Evolutionary conservation across 2,113 vertebrate species (phyloP).

Genomic region (Sphyrna mokarran): DNA sequence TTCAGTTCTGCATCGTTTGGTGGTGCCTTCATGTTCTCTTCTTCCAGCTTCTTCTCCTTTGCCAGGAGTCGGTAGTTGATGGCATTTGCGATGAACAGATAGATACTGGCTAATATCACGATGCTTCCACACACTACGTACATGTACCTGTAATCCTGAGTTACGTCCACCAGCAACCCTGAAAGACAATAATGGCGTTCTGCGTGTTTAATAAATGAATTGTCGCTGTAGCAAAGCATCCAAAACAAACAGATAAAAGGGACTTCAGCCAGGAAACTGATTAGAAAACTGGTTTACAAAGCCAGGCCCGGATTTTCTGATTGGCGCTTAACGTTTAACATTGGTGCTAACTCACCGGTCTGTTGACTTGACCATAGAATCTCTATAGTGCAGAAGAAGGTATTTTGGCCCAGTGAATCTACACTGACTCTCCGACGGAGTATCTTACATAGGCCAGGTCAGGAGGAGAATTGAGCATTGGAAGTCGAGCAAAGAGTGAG

Average conservation of each 20-base stretch:
- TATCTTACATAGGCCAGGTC: neutral
- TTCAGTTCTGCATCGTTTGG: slow-evolving; percentile 47
- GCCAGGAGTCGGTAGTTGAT: slow-evolving; percentile 88
- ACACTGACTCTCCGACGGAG: no score
- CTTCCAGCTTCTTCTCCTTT: slow-evolving; percentile 65
- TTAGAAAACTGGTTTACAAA: neutral
- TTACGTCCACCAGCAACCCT: slow-evolving; percentile 90
- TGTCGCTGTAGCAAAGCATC: neutral
- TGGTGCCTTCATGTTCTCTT: slow-evolving; percentile 56
- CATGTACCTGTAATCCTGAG: slow-evolving; percentile 85
- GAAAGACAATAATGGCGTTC: slow-evolving; percentile 47
- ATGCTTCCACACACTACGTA: slow-evolving; percentile 79
- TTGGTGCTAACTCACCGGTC: neutral
- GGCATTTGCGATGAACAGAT: slow-evolving; percentile 88
- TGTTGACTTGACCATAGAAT: no score
- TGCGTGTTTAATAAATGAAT: neutral
- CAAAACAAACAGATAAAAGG: neutral
- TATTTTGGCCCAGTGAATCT: no score
- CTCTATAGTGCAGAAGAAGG: no score
- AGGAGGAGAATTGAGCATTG: neutral
- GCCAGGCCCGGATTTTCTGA: neutral
- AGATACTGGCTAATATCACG: slow-evolving; percentile 77
- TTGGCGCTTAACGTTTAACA: neutral
- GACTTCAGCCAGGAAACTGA: neutral
- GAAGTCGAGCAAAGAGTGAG: neutral